Evolutionary conservation across 2,797 vertebrate species (phyloP), one percentile per base, ranked within the genome.

Genomic region (Argentina silus): DNA sequence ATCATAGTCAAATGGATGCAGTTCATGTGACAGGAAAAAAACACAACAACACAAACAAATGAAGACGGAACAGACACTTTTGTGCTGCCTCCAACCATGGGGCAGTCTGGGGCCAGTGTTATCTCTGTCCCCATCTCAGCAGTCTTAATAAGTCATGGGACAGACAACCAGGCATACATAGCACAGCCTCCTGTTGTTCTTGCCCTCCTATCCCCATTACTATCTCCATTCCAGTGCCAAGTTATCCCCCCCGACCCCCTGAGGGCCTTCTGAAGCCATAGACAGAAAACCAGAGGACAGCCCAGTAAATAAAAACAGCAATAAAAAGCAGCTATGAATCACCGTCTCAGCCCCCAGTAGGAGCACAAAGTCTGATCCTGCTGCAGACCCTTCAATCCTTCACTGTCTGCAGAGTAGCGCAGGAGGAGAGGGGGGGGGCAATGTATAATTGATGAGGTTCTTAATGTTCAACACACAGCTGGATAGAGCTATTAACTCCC

Each of bases 391-490:
- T 67, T 83, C 71, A 75, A 61, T 65, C 47, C 45, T 69, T 61
- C 50, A 47, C 67, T 80, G 78, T 80, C 84, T 76, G 75, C 75
- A 72, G 73, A 64, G 48, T 43, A 53, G 64, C 44, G 56, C 42
- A 64, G 15, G 57, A 45, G 78, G 60, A 66, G 74, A 72, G 21
- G 43, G 48, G 60, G 23, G 19, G 23, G 62, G 61, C 74, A 71
- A 85, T 91, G 69, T 80, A 90, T 89, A 87, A 89, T 83, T 86
- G 56, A 59, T 11, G 1, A 19, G 55, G 51, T 15, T 53, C 51
- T 53, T 17, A 53, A 53, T 21, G 56, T 59, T 14, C 56, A 7
- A 69, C 50, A 71, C 43, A 70, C 70, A 66, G 81, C 62, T 64
- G 57, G 14, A 66, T 3, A 57, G 44, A 60, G 55, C 43, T 5